phyloP scores from a whole-genome alignment of 2,888 invertebrate genomes.

The Anagyrus pseudococci region DNA sequence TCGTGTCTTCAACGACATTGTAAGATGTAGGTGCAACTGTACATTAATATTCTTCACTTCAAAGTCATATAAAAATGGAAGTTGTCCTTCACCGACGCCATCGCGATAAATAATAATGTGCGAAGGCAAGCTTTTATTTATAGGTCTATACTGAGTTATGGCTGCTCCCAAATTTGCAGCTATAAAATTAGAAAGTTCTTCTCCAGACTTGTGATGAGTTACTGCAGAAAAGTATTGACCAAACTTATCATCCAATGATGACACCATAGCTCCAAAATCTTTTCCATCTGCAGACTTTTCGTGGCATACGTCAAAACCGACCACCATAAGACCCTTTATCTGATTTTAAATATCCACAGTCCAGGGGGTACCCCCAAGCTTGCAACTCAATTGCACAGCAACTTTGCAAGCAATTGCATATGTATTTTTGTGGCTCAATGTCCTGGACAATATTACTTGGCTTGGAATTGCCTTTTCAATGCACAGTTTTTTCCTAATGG shows the following conservation, averaged over 20 bases:
- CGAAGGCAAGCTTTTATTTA: constrained; percentile 66
- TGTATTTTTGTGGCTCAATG: constrained; percentile 67
- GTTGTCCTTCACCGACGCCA: constrained; percentile 92
- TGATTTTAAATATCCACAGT: constrained; percentile 59
- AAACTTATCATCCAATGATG: constrained; percentile 67
- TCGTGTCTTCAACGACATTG: constrained; percentile 81
- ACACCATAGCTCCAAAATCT: constrained; percentile 77
- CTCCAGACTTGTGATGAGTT: constrained; percentile 74
- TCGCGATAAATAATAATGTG: constrained; percentile 87
- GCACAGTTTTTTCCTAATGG: constrained; percentile 88
- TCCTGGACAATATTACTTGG: constrained; percentile 68
- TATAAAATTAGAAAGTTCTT: constrained; percentile 79
- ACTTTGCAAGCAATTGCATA: constrained; percentile 91
- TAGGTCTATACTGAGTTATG: constrained; percentile 63
- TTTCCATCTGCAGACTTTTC: constrained; percentile 71
- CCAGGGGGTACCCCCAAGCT: constrained; percentile 93
- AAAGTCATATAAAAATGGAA: constrained; percentile 75
- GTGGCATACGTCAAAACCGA: constrained; percentile 89
- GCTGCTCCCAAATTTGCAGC: constrained; percentile 68
- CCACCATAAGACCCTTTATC: constrained; percentile 73
- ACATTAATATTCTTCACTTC: constrained; percentile 78
- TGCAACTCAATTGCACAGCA: constrained; percentile 91
- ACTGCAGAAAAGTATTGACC: constrained; percentile 78
- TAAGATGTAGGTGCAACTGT: constrained; percentile 92
- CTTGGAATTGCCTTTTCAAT: constrained; percentile 77